phyloP scores from a whole-genome alignment of 2,113 vertebrate species.

The Sinocyclocheilus anophthalmus region DNA sequence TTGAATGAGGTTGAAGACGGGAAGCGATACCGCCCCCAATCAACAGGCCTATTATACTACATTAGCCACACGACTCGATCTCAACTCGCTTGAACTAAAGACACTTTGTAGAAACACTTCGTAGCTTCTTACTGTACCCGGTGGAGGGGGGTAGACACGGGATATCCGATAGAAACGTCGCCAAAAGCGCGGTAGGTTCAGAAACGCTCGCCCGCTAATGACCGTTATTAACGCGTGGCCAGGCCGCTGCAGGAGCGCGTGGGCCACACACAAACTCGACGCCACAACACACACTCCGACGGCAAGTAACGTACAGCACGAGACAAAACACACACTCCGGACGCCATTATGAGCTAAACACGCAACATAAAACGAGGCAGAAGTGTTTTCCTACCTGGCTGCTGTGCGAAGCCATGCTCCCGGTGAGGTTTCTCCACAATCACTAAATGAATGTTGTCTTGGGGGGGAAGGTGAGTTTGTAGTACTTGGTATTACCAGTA shows the following conservation, averaged over 20 bases:
- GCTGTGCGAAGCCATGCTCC: constrained; percentile 82
- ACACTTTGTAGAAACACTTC: not conserved
- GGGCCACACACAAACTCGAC: constrained; percentile 72
- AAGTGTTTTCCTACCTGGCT: constrained; percentile 76
- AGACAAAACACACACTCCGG: not conserved
- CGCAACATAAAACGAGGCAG: constrained; percentile 13
- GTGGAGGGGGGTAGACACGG: too few species aligned
- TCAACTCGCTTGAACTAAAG: not conserved
- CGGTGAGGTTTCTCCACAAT: constrained; percentile 71
- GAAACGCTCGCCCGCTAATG: constrained; percentile 26
- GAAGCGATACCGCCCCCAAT: constrained; percentile 53
- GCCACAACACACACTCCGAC: constrained; percentile 36
- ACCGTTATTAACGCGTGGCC: constrained; percentile 51
- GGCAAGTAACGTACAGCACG: not conserved
- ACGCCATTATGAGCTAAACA: not conserved
- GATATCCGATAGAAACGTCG: not conserved
- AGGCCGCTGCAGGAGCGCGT: constrained; percentile 68
- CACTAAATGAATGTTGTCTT: constrained; percentile 68
- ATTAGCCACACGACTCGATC: constrained; percentile 44
- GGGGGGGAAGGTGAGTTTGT: constrained; percentile 60
- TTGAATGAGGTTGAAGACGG: constrained; percentile 44
- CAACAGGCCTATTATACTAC: constrained; percentile 57
- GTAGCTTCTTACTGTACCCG: not conserved
- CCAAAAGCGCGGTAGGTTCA: not conserved
- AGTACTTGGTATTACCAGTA: constrained; percentile 60